Evolutionary conservation across 2,113 vertebrate genomes (phyloP).

Genomic region (Actenoides hombroni): DNA sequence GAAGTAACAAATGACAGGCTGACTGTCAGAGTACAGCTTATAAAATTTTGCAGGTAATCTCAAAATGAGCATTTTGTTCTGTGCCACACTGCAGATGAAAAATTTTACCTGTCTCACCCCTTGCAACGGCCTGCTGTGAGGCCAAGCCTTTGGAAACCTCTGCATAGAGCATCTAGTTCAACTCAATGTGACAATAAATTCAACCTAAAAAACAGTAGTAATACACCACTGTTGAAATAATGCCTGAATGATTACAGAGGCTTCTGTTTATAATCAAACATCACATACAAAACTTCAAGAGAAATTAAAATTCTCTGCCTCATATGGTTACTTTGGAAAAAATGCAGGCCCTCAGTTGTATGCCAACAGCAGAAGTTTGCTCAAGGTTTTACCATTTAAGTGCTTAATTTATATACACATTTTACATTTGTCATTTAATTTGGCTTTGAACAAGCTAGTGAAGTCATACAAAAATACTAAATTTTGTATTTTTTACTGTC

Average conservation of each 20-base stretch:
- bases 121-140: not conserved
- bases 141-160: not conserved
- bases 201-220: not conserved
- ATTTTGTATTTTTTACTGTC: not conserved
- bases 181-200: not conserved
- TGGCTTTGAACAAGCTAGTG: not conserved
- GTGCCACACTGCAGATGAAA: not conserved
- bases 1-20: not conserved
- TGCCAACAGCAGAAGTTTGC: not conserved
- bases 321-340: not conserved
- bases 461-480: not conserved
- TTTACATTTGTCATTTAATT: not conserved
- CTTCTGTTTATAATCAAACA: not conserved
- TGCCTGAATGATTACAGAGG: not conserved
- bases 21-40: not conserved
- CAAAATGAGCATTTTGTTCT: not conserved
- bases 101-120: not conserved
- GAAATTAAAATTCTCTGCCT: not conserved
- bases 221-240: not conserved
- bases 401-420: not conserved
- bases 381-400: not conserved
- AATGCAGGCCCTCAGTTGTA: not conserved
- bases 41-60: not conserved
- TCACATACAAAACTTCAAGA: not conserved
- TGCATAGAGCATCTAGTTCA: not conserved